Evolutionary conservation across 2,797 vertebrate species (phyloP).

Genomic region (Peromyscus nudipes): DNA sequence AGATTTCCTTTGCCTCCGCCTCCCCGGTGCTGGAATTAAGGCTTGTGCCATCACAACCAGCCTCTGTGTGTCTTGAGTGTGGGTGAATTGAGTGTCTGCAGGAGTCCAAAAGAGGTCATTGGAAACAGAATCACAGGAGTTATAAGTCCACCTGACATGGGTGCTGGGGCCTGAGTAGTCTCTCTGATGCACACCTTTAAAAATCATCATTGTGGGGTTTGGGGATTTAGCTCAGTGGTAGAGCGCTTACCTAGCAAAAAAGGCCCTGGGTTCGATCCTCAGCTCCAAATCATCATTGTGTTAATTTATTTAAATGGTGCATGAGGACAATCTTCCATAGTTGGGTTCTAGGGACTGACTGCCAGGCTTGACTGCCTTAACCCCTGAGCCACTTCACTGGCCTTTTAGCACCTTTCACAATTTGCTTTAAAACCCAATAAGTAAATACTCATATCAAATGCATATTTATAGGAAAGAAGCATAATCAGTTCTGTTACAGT

Average conservation of each 20-base stretch:
- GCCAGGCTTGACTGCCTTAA: neutral
- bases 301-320: neutral
- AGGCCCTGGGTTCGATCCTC: too few species aligned
- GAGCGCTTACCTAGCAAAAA: too few species aligned
- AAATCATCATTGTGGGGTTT: neutral
- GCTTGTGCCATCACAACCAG: neutral
- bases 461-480: conserved; percentile 14
- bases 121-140: neutral
- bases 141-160: too few species aligned
- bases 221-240: too few species aligned
- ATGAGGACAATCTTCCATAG: too few species aligned
- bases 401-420: neutral
- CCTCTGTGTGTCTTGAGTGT: neutral
- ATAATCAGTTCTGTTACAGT: neutral
- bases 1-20: neutral
- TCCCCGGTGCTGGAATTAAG: neutral
- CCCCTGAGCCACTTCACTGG: neutral
- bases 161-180: neutral
- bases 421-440: conserved; percentile 34
- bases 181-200: neutral
- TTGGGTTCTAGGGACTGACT: neutral
- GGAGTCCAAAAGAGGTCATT: neutral
- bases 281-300: neutral
- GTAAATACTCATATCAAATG: conserved; percentile 24
- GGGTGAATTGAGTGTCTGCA: neutral